Evolutionary conservation across 2,888 invertebrate species (phyloP).

Genomic region (Pinctada fucata): DNA sequence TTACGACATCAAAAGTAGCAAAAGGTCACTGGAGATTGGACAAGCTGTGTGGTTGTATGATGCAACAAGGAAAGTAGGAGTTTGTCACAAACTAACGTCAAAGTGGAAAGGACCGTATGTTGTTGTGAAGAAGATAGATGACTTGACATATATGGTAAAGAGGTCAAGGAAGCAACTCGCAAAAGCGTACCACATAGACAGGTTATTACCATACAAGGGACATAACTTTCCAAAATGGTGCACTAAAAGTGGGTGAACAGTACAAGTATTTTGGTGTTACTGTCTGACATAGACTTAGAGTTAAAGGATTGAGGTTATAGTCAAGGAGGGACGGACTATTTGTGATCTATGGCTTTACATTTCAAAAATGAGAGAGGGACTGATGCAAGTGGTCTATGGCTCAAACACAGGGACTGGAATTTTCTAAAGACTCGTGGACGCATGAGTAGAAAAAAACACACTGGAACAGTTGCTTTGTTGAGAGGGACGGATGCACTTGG

Average conservation of each 20-base stretch:
- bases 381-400: too few relatives aligned
- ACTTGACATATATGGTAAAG: background rate
- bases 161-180: background rate
- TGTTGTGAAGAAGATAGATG: constrained; percentile 11
- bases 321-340: too few relatives aligned
- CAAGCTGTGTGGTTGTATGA: constrained; percentile 8
- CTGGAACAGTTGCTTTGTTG: too few relatives aligned
- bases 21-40: constrained; percentile 1
- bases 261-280: background rate
- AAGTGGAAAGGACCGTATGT: constrained; percentile 10
- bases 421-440: too few relatives aligned
- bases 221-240: constrained; percentile 4
- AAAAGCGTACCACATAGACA: constrained; percentile 8
- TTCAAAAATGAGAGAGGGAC: too few relatives aligned
- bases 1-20: background rate
- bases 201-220: constrained; percentile 9
- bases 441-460: too few relatives aligned
- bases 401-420: too few relatives aligned
- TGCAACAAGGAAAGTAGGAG: constrained; percentile 6
- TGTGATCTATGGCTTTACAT: too few relatives aligned
- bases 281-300: background rate
- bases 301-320: too few relatives aligned
- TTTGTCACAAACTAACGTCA: background rate
- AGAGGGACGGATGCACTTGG: too few relatives aligned
- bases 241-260: background rate